Conservation (phyloP, 2,113 vertebrate species). For the Sceloporus tristichus region DNA sequence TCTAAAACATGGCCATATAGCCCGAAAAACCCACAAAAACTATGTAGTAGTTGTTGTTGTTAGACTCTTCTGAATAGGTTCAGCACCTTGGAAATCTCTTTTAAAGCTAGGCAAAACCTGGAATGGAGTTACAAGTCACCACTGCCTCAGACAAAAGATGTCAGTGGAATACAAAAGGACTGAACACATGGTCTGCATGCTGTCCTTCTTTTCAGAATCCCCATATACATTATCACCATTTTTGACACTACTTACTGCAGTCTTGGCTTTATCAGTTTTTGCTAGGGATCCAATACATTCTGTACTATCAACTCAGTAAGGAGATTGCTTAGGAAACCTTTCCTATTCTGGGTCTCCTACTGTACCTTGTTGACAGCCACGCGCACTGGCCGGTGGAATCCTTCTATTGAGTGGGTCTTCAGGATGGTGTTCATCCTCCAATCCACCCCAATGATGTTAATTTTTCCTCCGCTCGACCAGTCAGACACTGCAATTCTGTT, state of each 20-base stretch:
- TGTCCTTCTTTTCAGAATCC: not conserved
- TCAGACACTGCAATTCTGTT: slow-evolving; percentile 49
- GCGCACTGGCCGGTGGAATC: slow-evolving; percentile 50
- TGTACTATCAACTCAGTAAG: not conserved
- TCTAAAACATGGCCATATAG: no score
- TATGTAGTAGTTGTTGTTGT: no score
- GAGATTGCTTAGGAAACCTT: not conserved
- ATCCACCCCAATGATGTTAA: slow-evolving; percentile 34
- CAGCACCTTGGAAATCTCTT: no score
- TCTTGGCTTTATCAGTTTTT: not conserved
- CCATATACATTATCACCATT: not conserved
- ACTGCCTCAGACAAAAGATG: not conserved
- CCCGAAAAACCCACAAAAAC: no score
- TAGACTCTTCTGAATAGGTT: no score
- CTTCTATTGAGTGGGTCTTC: slow-evolving; percentile 49
- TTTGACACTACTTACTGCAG: not conserved
- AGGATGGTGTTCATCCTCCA: slow-evolving; percentile 54
- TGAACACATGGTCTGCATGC: not conserved
- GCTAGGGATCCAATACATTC: not conserved
- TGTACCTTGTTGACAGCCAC: slow-evolving; percentile 47
- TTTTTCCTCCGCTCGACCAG: slow-evolving; percentile 43
- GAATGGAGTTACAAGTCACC: no score
- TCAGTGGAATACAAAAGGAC: not conserved
- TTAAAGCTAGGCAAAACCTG: no score
- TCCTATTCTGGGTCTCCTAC: not conserved